These are phyloP conservation scores for Machimus atricapillus DNA, from an alignment of 2,888 invertebrate species.

Conservation along the genomic window DNA sequence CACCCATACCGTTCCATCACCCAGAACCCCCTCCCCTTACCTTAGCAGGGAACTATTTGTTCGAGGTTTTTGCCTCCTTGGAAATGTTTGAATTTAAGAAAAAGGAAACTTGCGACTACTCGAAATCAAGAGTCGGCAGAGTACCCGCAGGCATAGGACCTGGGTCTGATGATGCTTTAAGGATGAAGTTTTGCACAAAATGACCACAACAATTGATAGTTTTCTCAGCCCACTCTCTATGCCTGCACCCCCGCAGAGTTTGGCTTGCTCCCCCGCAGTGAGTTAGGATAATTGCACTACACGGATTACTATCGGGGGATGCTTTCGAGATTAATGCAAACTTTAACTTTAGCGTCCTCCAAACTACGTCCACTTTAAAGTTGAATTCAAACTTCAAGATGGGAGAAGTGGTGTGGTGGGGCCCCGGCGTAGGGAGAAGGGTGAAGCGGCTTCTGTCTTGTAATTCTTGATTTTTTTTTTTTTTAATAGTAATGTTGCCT, in stretches of 20 bases:
- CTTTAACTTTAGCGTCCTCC: background rate
- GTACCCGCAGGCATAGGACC: background rate
- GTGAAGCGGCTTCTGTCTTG: background rate
- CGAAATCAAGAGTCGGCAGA: background rate
- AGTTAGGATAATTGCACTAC: constrained; percentile 6
- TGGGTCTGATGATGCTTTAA: background rate
- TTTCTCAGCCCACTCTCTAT: background rate
- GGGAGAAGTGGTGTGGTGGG: background rate
- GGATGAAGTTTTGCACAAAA: constrained; percentile 22
- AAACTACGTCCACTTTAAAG: background rate
- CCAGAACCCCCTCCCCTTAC: background rate
- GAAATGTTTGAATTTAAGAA: constrained; percentile 25
- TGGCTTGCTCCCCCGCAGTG: background rate
- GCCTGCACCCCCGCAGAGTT: background rate
- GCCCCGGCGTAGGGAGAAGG: background rate
- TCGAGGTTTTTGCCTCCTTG: constrained; percentile 5
- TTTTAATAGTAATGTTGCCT: background rate
- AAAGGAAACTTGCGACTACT: constrained; percentile 18
- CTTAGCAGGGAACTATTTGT: background rate
- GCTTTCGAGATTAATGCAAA: constrained; percentile 5
- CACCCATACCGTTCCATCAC: background rate
- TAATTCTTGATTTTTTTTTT: background rate
- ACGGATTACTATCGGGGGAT: constrained; percentile 16
- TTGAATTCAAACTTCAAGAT: background rate
- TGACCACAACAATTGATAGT: constrained; percentile 35